Percentiles rank a stretch among this genome's conserved stretches.
Conservation (phyloP, 2,797 vertebrate species). For the Sebastes oblongus region DNA sequence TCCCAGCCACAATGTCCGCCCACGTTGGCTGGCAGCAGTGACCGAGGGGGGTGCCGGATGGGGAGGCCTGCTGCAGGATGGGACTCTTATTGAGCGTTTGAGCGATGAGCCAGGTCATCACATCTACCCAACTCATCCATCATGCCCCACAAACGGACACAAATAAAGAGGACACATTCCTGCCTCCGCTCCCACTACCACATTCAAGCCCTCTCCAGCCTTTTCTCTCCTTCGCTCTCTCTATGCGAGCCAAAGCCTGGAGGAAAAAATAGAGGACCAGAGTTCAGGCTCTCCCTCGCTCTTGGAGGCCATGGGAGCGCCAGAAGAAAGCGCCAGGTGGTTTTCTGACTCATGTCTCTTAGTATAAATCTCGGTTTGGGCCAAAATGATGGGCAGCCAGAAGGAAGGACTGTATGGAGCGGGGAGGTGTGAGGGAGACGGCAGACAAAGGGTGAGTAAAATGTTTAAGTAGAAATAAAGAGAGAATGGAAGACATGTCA, state of each 20-base stretch:
- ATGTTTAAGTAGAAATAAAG: conserved; percentile 21
- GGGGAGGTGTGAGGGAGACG: conserved; percentile 15
- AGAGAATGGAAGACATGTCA: conserved; percentile 49
- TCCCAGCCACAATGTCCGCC: conserved; percentile 80
- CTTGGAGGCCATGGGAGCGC: conserved; percentile 76
- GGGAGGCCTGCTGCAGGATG: conserved; percentile 81
- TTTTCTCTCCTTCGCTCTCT: conserved; percentile 62
- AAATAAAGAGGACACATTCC: conserved; percentile 84
- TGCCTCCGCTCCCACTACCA: conserved; percentile 80
- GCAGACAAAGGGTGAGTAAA: conserved; percentile 24
- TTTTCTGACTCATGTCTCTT: conserved; percentile 62
- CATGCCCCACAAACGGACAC: conserved; percentile 83
- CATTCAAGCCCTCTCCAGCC: conserved; percentile 72
- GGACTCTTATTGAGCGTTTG: conserved; percentile 86
- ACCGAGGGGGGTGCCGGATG: conserved; percentile 65
- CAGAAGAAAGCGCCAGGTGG: conserved; percentile 76
- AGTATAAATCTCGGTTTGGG: conserved; percentile 40
- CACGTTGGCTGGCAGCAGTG: conserved; percentile 78
- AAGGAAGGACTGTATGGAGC: conserved; percentile 29
- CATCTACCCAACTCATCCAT: conserved; percentile 88
- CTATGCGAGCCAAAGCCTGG: conserved; percentile 67
- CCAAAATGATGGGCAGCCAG: conserved; percentile 60
- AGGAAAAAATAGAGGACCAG: conserved; percentile 67
- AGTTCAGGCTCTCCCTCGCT: conserved; percentile 72
- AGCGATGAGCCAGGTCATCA: conserved; percentile 88